Evolutionary conservation across 1,140 invertebrate genomes (phyloP), one percentile per base, ranked within the genome.

Genomic region (Drosophila paulistorum): DNA sequence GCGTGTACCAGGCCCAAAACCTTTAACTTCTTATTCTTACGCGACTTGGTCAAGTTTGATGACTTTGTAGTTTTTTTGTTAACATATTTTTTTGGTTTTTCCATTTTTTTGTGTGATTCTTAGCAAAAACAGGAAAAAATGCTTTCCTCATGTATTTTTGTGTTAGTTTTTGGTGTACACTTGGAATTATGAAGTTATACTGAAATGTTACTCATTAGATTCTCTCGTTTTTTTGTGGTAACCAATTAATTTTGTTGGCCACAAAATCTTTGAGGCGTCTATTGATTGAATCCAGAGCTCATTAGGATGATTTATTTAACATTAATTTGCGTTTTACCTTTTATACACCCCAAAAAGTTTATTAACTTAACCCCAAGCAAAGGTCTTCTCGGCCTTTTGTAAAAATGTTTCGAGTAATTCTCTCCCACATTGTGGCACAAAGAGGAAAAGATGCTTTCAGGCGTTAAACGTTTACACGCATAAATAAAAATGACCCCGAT

Each of bases 381-480:
- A 48, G 45, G 45, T 48, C 2, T 48, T 6, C 17, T 48, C 7
- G 14, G 17, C 17, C 26, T 35, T 30, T 30, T 14, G 2, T 17
- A 59, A 59, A 37, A 59, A 37, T 9, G 13, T 13, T 39, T 39
- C 9, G 35, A 37, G 35, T 37, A 37, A 10, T 37, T 37, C 35
- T 37, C 35, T 37, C 10, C 35, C 35, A 10, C 35, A 37, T 3
- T 23, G 17, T 1, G 37, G 10, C 61, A 26, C 17, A 33, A 59
- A 68, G 42, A 39, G 11, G 7, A 26, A 33, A 39, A 39, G 35
- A 13, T 59, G 63, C 65, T 66, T 37, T 57, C 68, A 61, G 54
- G 61, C 74, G 70, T 72, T 68, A 75, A 81, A 85, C 78, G 82
- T 70, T 86, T 71, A 65, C 66, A 58, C 79, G 82, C 82, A 85